phyloP scores from a whole-genome alignment of 1,140 invertebrate genomes.

The Nasonia longicornis region DNA sequence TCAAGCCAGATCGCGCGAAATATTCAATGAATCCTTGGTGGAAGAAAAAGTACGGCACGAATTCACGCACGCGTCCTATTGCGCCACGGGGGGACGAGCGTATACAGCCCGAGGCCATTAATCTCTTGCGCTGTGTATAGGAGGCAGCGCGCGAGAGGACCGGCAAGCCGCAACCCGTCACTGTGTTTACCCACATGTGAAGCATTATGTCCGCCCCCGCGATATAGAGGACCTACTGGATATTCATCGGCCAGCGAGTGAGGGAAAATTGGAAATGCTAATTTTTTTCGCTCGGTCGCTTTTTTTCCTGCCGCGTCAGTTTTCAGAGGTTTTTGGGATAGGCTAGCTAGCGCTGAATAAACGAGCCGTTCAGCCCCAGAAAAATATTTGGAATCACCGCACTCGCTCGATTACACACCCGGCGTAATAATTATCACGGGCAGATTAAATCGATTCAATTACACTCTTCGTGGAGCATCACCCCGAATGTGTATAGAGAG shows the following conservation, averaged over 20 bases:
- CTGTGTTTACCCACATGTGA: conserved; percentile 70
- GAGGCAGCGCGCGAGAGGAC: not conserved
- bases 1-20: not conserved
- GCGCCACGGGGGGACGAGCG: conserved; percentile 40
- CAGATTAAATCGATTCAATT: conserved; percentile 30
- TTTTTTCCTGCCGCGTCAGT: not conserved
- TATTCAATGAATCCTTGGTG: not conserved
- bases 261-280: not conserved
- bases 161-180: conserved; percentile 68
- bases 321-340: no score
- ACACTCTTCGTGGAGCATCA: conserved; percentile 7
- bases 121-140: conserved; percentile 57
- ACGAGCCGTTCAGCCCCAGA: not conserved
- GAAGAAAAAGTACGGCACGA: not conserved
- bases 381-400: not conserved
- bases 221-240: conserved; percentile 51
- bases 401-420: not conserved
- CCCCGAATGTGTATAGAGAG: not conserved
- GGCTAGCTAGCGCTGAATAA: no score
- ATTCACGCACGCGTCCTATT: not conserved
- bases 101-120: conserved; percentile 63
- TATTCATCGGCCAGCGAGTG: conserved; percentile 47
- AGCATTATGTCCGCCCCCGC: conserved; percentile 67
- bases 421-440: not conserved
- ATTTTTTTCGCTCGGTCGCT: conserved; percentile 15